Base-by-base conservation (phyloP, 2,888 invertebrate genomes). In the Rotaria macrura region DNA sequence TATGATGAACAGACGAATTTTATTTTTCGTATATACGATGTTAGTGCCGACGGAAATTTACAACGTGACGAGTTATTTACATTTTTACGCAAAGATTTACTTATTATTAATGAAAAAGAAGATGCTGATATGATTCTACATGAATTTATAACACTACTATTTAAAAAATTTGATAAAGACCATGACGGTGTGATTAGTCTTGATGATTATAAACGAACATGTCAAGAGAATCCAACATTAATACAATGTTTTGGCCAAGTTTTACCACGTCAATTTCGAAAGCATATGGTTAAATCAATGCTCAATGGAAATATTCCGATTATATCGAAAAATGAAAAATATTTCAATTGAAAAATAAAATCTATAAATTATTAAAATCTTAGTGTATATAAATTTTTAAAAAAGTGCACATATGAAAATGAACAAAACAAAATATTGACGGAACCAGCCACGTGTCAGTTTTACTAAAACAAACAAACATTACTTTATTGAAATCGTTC, bases 131-230 rank as follows among this genome's bases (percentile, higher is more conserved):
- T 74, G 17, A 43, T 74, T 43, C 12, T 74, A 40, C 74, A 74
- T 25, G 74, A 74, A 43, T 74, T 74, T 74, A 74, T 74, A 23
- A 40, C 74, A 74, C 25, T 40, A 40, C 9, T 74, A 40, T 74
- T 38, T 38, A 74, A 74, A 74, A 74, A 74, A 74, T 43, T 74
- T 40, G 74, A 74, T 74, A 74, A 43, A 74, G 74, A 74, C 43
- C 74, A 43, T 23, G 74, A 74, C 43, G 74, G 74, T 25, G 38
- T 74, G 20, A 74, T 74, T n/a, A 74, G 74, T 40, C 43, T 25
- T 40, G 74, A 74, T 40, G 74, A 74, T 74, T 74, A 74, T 74
- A 4, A 40, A 25, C 38, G 74, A 43, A 74, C 38, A 74, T 65
- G 65, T 65, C 65, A 65, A 65, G 65, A 65, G 34, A 65, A 65